Percentiles rank a stretch among this genome's conserved stretches.
phyloP scores from a whole-genome alignment of 2,888 invertebrate species.

The Erynnis tages region DNA sequence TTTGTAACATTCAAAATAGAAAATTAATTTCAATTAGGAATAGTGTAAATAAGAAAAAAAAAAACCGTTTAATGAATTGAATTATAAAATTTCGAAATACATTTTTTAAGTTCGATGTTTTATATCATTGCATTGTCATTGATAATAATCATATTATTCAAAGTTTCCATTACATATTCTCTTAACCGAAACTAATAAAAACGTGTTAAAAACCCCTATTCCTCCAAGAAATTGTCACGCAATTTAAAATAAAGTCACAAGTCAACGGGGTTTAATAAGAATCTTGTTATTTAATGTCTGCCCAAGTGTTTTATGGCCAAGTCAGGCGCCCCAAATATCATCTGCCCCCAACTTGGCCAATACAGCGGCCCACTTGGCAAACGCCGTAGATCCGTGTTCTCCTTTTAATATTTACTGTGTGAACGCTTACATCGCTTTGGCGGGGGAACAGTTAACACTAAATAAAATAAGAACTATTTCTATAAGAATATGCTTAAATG shows the following conservation, averaged over 20 bases:
- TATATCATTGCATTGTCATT: too few relatives aligned
- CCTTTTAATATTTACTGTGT: constrained; percentile 31
- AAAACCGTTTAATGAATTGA: too few relatives aligned
- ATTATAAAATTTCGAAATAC: too few relatives aligned
- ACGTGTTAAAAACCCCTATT: too few relatives aligned
- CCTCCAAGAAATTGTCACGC: not conserved
- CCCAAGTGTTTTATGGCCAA: constrained; percentile 2
- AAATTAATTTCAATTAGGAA: too few relatives aligned
- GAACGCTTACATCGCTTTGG: constrained; percentile 28
- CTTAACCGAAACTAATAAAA: not conserved
- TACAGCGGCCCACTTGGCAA: constrained; percentile 31
- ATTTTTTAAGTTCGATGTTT: too few relatives aligned
- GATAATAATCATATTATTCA: too few relatives aligned
- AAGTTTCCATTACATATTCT: too few relatives aligned
- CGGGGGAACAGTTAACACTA: constrained; percentile 19
- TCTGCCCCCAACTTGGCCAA: constrained; percentile 29
- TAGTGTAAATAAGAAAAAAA: too few relatives aligned
- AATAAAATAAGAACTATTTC: constrained; percentile 14
- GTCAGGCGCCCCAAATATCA: constrained; percentile 18
- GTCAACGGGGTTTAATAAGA: constrained; percentile 5
- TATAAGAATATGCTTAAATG: not conserved
- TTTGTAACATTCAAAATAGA: too few relatives aligned
- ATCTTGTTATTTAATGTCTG: constrained; percentile 9
- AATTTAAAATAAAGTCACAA: not conserved
- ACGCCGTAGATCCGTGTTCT: constrained; percentile 22